Conservation (phyloP, 2,797 vertebrate genomes). For the Cyclopterus lumpus region DNA sequence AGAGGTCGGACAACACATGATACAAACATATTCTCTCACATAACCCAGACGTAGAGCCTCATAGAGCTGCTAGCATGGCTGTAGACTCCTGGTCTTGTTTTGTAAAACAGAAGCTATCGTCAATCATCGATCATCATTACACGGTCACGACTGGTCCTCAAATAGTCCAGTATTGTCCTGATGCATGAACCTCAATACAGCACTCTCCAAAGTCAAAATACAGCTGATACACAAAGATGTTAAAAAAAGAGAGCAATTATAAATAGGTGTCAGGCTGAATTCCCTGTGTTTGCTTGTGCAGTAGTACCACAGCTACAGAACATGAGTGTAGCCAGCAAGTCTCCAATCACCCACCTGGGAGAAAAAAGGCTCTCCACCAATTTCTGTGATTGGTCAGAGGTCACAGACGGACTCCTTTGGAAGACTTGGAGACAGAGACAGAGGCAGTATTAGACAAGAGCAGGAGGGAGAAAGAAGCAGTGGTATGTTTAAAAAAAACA, state of each 20-base stretch:
- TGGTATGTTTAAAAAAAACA: too few relatives aligned
- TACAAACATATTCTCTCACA: neutral
- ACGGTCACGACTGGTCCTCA: neutral
- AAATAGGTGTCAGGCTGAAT: neutral
- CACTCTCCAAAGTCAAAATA: conserved; percentile 2
- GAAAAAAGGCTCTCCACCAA: conserved; percentile 90
- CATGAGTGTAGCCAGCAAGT: neutral
- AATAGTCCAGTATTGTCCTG: neutral
- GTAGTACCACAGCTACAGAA: neutral
- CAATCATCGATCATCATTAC: neutral
- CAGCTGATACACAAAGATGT: neutral
- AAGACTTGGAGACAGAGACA: conserved; percentile 78
- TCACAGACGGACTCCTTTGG: conserved; percentile 84
- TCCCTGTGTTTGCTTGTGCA: neutral
- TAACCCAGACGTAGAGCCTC: neutral
- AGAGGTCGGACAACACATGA: neutral
- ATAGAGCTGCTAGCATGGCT: neutral
- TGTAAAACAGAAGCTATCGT: neutral
- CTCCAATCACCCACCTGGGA: conserved; percentile 84
- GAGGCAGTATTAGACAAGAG: conserved; percentile 37
- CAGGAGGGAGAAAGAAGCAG: conserved; percentile 9
- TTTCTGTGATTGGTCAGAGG: conserved; percentile 88
- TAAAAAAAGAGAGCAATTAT: neutral
- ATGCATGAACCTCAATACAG: conserved; percentile 6
- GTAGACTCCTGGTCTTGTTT: neutral